Conservation (phyloP, 2,113 vertebrate genomes). For the Podilymbus podiceps region DNA sequence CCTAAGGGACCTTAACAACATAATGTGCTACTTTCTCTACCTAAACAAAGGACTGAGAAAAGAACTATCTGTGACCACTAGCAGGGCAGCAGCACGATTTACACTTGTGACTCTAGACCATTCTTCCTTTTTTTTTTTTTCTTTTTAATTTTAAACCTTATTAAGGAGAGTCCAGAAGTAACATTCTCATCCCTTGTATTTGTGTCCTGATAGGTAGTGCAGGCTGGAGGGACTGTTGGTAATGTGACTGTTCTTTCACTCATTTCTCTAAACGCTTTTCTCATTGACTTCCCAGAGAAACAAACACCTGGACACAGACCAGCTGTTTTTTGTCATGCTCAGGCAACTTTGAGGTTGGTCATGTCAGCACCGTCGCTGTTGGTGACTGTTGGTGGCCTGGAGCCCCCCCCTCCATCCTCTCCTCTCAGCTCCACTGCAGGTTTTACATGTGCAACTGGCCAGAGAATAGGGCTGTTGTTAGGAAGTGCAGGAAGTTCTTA, state of each 20-base stretch:
- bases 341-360: background rate
- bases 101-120: background rate
- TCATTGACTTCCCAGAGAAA: background rate
- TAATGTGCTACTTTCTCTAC: background rate
- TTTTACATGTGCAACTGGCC: rapidly evolving
- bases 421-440: no score
- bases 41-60: background rate
- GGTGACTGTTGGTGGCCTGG: background rate
- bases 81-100: background rate
- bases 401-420: background rate
- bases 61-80: background rate
- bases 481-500: background rate
- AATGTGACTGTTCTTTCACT: background rate
- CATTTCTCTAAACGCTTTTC: background rate
- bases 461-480: background rate
- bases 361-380: background rate
- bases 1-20: background rate
- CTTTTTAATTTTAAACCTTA: background rate
- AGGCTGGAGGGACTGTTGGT: background rate
- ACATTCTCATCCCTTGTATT: background rate
- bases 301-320: background rate
- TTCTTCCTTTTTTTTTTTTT: background rate
- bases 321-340: background rate
- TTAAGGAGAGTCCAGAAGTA: background rate
- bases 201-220: background rate